Base-by-base conservation (phyloP, 2,888 invertebrate genomes). In the Teinopalpus imperialis region DNA sequence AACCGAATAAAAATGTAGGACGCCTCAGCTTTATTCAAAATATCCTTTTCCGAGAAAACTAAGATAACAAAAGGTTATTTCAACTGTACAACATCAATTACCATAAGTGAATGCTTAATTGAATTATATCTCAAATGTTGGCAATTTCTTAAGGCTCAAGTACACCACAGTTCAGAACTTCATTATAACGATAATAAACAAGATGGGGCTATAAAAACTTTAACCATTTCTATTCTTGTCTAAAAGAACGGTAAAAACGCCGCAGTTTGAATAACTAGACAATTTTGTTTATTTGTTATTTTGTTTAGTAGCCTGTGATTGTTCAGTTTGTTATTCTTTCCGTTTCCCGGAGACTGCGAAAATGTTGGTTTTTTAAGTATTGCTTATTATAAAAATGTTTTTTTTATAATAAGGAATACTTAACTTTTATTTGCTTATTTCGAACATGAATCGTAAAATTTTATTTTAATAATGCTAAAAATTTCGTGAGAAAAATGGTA, bases 181-280 rank as follows among this genome's bases (percentile, higher is more conserved):
- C 37, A 40, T 45, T 45, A 45, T 27, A 40, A 45, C 27, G 39
- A 29, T 39, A 27, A 45, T 45, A 45, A 45, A 45, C 32, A 39
- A 32, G 45, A 40, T 29, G 39, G 12, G 45, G 12, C 21, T 32
- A 40, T 45, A 39, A 45, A 45, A 45, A 45, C 45, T 45, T 45
- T 39, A 27, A 39, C 39, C 45, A 39, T 45, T 45, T 34, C 34
- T 16, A 45, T 32, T 39, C 44, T 32, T 34, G 39, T 45, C 40
- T 37, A 39, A 20, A 10, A 7, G 12, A 45, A 2, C 14, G 39
- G 27, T 16, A 45, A 34, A 39, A 45, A 39, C 9, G 27, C 21
- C 32, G 21, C 27, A 16, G 39, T 45, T 45, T 45, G 27, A 39
- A 45, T 39, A 39, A 45, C 32, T 45, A 39, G 39, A 39, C 20